phyloP scores from a whole-genome alignment of 2,113 vertebrate species.

The Prochilodus magdalenae region DNA sequence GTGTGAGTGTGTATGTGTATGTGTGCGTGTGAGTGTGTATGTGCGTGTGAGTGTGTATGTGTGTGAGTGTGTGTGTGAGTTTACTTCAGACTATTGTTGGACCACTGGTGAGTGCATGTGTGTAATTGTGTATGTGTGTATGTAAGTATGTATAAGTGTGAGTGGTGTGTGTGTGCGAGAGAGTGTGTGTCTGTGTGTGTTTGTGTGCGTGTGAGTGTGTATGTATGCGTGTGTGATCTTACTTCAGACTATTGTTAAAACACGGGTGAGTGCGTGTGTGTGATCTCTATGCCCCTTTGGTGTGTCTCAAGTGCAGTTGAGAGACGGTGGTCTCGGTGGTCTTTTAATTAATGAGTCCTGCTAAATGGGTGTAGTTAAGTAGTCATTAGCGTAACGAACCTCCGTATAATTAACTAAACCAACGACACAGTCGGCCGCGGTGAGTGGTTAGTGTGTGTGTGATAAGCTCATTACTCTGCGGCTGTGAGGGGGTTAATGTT shows the following conservation, averaged over 20 bases:
- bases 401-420: neutral
- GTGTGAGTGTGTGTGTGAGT: too few relatives aligned
- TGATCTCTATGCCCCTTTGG: neutral
- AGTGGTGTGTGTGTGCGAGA: too few relatives aligned
- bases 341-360: neutral
- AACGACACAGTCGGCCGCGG: neutral
- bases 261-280: neutral
- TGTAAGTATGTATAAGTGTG: too few relatives aligned
- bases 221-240: neutral
- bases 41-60: too few relatives aligned
- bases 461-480: neutral
- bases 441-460: neutral
- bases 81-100: neutral
- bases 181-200: too few relatives aligned
- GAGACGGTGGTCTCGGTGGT: neutral
- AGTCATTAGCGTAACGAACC: conserved; percentile 17
- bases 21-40: too few relatives aligned
- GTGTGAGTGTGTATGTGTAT: too few relatives aligned
- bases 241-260: neutral
- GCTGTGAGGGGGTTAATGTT: neutral
- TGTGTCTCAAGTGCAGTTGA: neutral
- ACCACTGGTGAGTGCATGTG: neutral
- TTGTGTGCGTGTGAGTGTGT: too few relatives aligned
- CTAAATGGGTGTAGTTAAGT: neutral
- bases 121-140: too few relatives aligned